These are phyloP conservation scores for Andricus curvator DNA, from an alignment of 2,888 invertebrate species.

Conservation along the genomic window DNA sequence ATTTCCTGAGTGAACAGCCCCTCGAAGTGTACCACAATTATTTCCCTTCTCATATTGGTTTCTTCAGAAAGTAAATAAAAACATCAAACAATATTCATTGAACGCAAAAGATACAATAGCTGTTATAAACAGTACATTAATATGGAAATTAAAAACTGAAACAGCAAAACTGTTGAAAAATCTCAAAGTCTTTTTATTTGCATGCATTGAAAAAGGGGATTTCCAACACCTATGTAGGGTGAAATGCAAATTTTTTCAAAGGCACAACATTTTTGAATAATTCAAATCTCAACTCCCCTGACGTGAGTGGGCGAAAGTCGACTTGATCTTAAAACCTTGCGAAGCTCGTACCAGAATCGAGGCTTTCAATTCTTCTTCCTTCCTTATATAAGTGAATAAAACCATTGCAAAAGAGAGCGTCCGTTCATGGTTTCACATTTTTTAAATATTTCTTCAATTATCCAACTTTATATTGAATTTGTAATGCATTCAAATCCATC, in stretches of 20 bases:
- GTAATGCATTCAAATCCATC: not conserved
- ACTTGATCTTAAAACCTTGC: not conserved
- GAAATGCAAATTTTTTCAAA: not conserved
- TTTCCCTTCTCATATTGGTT: too few relatives aligned
- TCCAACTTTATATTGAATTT: not conserved
- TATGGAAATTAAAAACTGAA: not conserved
- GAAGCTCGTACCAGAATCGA: not conserved
- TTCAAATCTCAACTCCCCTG: not conserved
- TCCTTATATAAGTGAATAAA: not conserved
- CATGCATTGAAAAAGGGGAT: not conserved
- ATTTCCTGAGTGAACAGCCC: too few relatives aligned
- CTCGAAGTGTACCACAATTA: too few relatives aligned
- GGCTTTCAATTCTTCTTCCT: not conserved
- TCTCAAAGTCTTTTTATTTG: not conserved
- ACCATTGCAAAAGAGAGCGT: not conserved
- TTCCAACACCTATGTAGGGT: not conserved
- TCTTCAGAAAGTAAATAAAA: too few relatives aligned
- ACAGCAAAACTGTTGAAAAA: not conserved
- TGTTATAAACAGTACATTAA: not conserved
- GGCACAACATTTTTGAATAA: not conserved
- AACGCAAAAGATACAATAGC: not conserved
- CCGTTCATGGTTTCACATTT: not conserved
- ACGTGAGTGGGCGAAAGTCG: not conserved
- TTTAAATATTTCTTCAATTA: not conserved
- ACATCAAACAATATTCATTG: not conserved